Conservation (phyloP, 2,888 invertebrate species). For the Cistogaster globosa region DNA sequence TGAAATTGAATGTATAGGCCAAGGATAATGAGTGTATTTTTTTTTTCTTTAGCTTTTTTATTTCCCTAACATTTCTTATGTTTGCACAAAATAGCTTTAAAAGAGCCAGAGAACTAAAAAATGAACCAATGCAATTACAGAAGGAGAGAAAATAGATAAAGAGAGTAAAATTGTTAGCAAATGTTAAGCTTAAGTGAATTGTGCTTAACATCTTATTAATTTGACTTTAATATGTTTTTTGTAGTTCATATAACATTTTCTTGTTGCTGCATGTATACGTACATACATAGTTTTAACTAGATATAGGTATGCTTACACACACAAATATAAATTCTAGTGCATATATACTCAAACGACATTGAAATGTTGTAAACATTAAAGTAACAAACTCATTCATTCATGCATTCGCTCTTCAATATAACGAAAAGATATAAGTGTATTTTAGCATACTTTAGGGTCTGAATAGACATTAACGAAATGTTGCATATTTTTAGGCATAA, state of each 20-base stretch:
- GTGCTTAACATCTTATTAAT: slow-evolving; percentile 61
- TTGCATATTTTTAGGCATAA: slow-evolving; percentile 63
- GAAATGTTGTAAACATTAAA: slow-evolving; percentile 64
- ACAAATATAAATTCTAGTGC: neutral
- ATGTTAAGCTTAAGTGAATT: slow-evolving; percentile 54
- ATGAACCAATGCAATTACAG: slow-evolving; percentile 12
- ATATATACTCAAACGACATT: slow-evolving; percentile 56
- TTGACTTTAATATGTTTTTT: slow-evolving; percentile 53
- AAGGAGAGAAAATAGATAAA: slow-evolving; percentile 22
- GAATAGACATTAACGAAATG: slow-evolving; percentile 66
- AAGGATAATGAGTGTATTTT: slow-evolving; percentile 66
- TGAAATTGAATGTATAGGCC: slow-evolving; percentile 63
- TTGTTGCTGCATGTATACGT: neutral
- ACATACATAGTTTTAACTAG: slow-evolving; percentile 33
- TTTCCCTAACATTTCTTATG: slow-evolving; percentile 16
- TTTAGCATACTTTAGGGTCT: slow-evolving; percentile 61
- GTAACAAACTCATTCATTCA: slow-evolving; percentile 42
- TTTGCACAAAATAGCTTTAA: neutral
- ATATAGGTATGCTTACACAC: slow-evolving; percentile 16
- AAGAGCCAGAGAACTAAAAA: slow-evolving; percentile 26
- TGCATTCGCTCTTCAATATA: slow-evolving; percentile 29
- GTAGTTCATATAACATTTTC: slow-evolving; percentile 27
- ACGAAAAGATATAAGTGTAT: slow-evolving; percentile 27
- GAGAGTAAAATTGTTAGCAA: slow-evolving; percentile 37
- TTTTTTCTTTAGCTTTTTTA: neutral